Percentiles rank a stretch among this genome's conserved stretches.
Conservation (phyloP, 2,113 vertebrate genomes). For the Hemicordylus capensis region DNA sequence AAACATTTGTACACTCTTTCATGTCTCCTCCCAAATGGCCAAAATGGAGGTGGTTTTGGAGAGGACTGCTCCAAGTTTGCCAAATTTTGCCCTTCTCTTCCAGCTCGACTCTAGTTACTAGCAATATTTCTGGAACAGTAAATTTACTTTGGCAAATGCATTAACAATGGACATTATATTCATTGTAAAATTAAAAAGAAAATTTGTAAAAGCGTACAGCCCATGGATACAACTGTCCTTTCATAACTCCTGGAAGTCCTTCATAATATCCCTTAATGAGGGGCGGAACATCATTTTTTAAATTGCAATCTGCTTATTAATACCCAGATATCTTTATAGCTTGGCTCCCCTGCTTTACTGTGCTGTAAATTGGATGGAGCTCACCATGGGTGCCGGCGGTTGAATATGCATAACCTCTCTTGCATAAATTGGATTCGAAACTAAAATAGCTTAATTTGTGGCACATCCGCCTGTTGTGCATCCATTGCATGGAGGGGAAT, state of each 20-base stretch:
- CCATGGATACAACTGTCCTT: not conserved
- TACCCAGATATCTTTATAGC: conserved; percentile 8
- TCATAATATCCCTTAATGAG: not conserved
- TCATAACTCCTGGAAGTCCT: not conserved
- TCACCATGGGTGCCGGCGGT: not conserved
- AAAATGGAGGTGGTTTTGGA: no score
- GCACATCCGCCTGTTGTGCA: not conserved
- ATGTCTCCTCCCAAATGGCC: no score
- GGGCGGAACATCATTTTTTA: not conserved
- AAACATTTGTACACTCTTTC: no score
- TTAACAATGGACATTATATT: conserved; percentile 3
- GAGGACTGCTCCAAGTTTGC: no score
- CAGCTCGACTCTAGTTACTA: no score
- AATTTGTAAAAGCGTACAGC: not conserved
- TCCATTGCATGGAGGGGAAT: not conserved
- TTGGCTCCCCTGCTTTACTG: not conserved
- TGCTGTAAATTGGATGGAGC: not conserved
- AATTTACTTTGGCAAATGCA: not conserved
- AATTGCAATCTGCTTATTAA: conserved; percentile 17
- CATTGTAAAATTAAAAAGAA: conserved; percentile 9
- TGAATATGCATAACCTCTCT: not conserved
- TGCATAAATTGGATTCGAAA: not conserved
- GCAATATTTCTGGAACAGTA: not conserved
- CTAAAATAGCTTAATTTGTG: not conserved
- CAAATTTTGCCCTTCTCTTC: no score